phyloP scores from a whole-genome alignment of 2,113 vertebrate genomes.

The Pogonocichla stellata region DNA sequence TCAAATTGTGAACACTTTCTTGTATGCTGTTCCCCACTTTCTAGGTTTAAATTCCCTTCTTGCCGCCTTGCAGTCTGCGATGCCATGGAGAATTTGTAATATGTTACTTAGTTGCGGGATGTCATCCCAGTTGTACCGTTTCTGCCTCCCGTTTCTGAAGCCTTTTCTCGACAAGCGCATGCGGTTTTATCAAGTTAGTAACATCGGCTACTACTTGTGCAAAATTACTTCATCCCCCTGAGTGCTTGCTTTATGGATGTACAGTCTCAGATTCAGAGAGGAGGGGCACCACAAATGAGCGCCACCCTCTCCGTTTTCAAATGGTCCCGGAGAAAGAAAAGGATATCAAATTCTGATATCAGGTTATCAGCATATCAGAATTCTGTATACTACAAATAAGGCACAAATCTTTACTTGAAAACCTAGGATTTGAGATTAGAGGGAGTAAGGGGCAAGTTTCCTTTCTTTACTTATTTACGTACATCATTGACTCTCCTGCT shows the following conservation, averaged over 20 bases:
- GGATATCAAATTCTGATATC: background rate
- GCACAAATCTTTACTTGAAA: background rate
- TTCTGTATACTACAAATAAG: background rate
- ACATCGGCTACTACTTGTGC: accelerated
- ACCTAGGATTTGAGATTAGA: background rate
- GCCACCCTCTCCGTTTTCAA: background rate
- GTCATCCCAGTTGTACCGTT: accelerated
- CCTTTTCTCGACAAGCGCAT: accelerated
- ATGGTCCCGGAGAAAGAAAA: background rate
- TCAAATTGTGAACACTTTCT: background rate
- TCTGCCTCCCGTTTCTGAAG: background rate
- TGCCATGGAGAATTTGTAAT: too few relatives aligned
- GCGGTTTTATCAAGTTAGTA: background rate
- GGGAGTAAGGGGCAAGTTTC: background rate
- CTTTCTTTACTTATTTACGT: background rate
- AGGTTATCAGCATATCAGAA: too few relatives aligned
- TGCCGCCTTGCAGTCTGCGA: accelerated
- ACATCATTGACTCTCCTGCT: background rate
- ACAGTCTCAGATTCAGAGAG: background rate
- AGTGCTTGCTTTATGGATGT: background rate
- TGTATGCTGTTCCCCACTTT: accelerated
- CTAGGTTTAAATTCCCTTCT: background rate
- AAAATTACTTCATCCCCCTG: background rate
- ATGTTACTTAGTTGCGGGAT: background rate
- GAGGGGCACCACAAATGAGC: background rate